Base-by-base conservation (phyloP, 2,888 invertebrate genomes). In the Eristalinus aeneus region DNA sequence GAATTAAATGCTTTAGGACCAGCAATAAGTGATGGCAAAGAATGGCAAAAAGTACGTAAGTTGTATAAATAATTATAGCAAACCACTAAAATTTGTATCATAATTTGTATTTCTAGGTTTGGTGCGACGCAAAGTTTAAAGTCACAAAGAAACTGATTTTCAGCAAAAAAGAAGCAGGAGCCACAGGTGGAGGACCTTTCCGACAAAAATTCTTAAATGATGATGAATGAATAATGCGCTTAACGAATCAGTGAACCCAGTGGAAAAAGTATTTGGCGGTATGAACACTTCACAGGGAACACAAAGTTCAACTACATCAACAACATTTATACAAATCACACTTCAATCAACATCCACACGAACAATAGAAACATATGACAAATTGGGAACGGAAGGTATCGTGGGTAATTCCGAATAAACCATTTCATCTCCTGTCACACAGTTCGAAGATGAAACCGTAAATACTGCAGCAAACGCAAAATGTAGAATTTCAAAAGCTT, bases 171-270 rank as follows among this genome's bases (percentile, higher is more conserved):
- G 36, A 65, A 11, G 1, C 32, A 6, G 27, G 64, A 32, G 58
- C 60, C 31, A 60, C 67, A 39, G 74, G 65, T 39, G 74, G 58
- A 36, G 58, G 65, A 36, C 16, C 65, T 11, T 75, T 67, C 16
- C 56, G n/a, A 23, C 31, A n/a, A n/a, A n/a, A n/a, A n/a, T n/a
- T n/a, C n/a, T n/a, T n/a, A n/a, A n/a, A n/a, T n/a, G n/a, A n/a
- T n/a, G n/a, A n/a, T n/a, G n/a, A n/a, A n/a, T n/a, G n/a, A 58
- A 27, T 39, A 75, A 27, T 23, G 11, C 4, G 6, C 27, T 68
- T 11, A 61, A 32, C 54, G 61, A 76, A 32, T 23, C 61, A 22
- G 16, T 61, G 12, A 20, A 32, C 20, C 32, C 23, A 4, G 36
- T 32, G 56, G 34, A 58, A 22, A 27, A 46, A n/a, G n/a, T n/a